phyloP scores from a whole-genome alignment of 2,797 vertebrate genomes.

The Chanos chanos region DNA sequence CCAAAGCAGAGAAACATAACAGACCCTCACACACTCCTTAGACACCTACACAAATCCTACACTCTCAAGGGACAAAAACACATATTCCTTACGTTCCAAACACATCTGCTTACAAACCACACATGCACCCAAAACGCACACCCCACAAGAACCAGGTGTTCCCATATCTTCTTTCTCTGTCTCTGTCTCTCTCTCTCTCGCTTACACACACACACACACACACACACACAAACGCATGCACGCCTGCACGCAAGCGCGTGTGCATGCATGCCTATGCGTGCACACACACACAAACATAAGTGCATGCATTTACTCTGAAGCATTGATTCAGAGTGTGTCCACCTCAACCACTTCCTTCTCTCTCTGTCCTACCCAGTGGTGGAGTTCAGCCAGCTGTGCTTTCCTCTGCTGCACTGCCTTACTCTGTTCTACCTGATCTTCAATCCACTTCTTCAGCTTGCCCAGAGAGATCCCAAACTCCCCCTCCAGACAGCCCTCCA shows the following conservation, averaged over 20 bases:
- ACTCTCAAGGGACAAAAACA: no score
- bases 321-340: constrained; percentile 79
- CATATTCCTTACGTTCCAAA: no score
- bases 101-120: no score
- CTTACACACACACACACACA: no score
- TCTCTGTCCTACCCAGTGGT: constrained; percentile 80
- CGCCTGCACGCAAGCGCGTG: neutral
- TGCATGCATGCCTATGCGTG: neutral
- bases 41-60: no score
- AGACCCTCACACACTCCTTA: no score
- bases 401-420: constrained; percentile 80
- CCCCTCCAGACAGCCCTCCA: constrained; percentile 83
- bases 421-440: constrained; percentile 86
- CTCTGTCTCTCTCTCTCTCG: no score
- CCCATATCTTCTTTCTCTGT: no score
- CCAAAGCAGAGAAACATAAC: no score
- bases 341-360: constrained; percentile 83
- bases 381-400: constrained; percentile 79
- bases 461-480: constrained; percentile 91
- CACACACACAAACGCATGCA: neutral
- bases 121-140: no score
- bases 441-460: constrained; percentile 84
- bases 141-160: no score
- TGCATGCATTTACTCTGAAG: constrained; percentile 67
- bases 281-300: neutral